Evolutionary conservation across 53 echinoderm and acorn worm genomes (phyloP), one percentile per base, ranked within the genome.

Genomic region (Holothuria scabra): DNA sequence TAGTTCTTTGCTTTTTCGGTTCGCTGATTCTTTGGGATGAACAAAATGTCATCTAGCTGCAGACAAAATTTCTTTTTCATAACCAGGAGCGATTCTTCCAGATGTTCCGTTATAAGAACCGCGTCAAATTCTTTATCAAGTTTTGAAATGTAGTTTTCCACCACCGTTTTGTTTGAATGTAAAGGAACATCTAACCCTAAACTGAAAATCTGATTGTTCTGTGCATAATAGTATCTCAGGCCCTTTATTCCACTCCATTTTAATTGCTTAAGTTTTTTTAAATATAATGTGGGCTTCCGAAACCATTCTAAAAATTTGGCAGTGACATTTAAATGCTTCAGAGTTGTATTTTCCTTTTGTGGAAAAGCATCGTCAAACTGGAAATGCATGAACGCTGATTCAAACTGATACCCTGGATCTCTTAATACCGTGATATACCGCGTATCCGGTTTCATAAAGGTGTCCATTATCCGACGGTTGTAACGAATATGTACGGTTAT

Each of bases 11-110:
- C 68, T 4, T 24, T 52, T 8, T 80, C 46, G 14, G 90, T 85
- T 30, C 95, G 85, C 30, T 82, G 78, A 68, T 95, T 95, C 83
- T 90, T 95, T n/a, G 90, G 58, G 23, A 95, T 85, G 75, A 88
- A 95, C 5, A 95, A 34, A 23, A 90, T 85, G 38, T 95, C 95
- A 37, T 86, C 81, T 44, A 71, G 68, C 59, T 76, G 76, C 95
- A 92, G 92, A 46, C 95, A 92, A 30, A 95, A 59, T 14, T 76
- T 12, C 70, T 75, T 88, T n/a, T n/a, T n/a, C n/a, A n/a, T n/a
- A n/a, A n/a, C n/a, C n/a, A n/a, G n/a, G n/a, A n/a, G n/a, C 84
- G 80, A 88, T 31, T 92, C 60, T 2, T 92, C 52, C 26, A 95
- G 46, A 26, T 35, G 6, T 35, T 35, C 35, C 35, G 35, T 35